These are phyloP conservation scores for Gymnoscopelus microlampas DNA, from an alignment of 2,797 vertebrate species.

Conservation along the genomic window DNA sequence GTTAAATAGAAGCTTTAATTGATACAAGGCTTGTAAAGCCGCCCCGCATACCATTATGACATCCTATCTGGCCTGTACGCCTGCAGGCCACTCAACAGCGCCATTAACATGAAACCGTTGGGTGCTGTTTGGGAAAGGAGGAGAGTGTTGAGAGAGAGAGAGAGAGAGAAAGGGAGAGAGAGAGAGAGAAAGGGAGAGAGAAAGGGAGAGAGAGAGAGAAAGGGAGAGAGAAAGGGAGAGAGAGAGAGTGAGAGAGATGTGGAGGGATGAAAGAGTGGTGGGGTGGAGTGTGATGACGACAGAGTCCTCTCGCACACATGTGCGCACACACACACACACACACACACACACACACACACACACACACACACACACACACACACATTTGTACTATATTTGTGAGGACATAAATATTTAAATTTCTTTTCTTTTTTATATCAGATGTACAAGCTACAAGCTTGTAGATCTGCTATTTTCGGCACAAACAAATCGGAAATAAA, in stretches of 20 bases:
- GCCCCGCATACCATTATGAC: background rate
- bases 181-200: slow-evolving; percentile 7
- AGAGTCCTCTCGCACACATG: slow-evolving; percentile 2
- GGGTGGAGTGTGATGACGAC: slow-evolving; percentile 32
- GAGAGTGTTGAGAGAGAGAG: slow-evolving; percentile 52
- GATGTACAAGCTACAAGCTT: no score
- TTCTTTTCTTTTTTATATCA: no score
- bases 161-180: slow-evolving; percentile 2
- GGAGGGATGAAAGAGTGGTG: no score
- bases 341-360: background rate
- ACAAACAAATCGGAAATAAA: no score
- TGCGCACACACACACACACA: no score
- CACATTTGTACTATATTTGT: no score
- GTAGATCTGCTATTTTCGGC: no score
- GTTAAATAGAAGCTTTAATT: slow-evolving; percentile 8
- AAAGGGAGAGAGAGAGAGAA: background rate
- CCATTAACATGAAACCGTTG: slow-evolving; percentile 31
- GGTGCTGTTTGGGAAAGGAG: slow-evolving; percentile 26
- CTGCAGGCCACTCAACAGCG: slow-evolving; percentile 43
- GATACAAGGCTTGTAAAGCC: slow-evolving; percentile 19
- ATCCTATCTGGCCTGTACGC: slow-evolving; percentile 30
- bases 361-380: no score
- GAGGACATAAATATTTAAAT: no score
- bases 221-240: background rate
- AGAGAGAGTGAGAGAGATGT: no score